A percentile compares a stretch with the other conserved stretches of the same genome.
These are phyloP conservation scores for Phocoena phocoena DNA, from an alignment of 2,113 vertebrate genomes.

Conservation along the genomic window DNA sequence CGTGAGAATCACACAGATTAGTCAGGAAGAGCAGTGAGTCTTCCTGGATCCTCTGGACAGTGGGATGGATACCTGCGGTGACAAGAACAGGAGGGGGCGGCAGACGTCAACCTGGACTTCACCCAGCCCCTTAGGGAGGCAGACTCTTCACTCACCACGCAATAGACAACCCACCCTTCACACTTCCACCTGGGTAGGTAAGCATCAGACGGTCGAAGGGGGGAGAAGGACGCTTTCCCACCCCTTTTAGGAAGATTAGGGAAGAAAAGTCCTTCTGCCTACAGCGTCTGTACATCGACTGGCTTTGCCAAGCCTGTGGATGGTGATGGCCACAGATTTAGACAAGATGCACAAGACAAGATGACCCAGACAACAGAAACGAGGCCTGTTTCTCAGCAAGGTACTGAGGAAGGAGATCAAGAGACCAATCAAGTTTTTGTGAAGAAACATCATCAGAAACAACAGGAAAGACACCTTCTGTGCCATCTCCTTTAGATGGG, in stretches of 20 bases:
- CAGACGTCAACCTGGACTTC: background rate
- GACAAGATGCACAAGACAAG: slow-evolving; percentile 85
- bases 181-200: background rate
- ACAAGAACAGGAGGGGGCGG: background rate
- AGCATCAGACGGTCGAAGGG: background rate
- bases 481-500: slow-evolving; percentile 87
- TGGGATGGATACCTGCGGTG: rapidly evolving
- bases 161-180: background rate
- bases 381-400: slow-evolving; percentile 47
- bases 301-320: slow-evolving; percentile 87
- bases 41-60: background rate
- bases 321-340: slow-evolving; percentile 89
- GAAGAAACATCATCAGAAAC: slow-evolving; percentile 16
- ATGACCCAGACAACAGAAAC: slow-evolving; percentile 68
- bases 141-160: background rate
- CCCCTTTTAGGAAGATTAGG: slow-evolving; percentile 18
- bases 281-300: slow-evolving; percentile 65
- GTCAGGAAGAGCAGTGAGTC: background rate
- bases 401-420: background rate
- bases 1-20: background rate
- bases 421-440: background rate
- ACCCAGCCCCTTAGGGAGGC: background rate
- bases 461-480: slow-evolving; percentile 73
- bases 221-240: slow-evolving; percentile 62
- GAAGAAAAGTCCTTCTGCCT: slow-evolving; percentile 80